Evolutionary conservation across 2,113 vertebrate genomes (phyloP), one percentile per base, ranked within the genome.

Genomic region (Meleagris gallopavo): DNA sequence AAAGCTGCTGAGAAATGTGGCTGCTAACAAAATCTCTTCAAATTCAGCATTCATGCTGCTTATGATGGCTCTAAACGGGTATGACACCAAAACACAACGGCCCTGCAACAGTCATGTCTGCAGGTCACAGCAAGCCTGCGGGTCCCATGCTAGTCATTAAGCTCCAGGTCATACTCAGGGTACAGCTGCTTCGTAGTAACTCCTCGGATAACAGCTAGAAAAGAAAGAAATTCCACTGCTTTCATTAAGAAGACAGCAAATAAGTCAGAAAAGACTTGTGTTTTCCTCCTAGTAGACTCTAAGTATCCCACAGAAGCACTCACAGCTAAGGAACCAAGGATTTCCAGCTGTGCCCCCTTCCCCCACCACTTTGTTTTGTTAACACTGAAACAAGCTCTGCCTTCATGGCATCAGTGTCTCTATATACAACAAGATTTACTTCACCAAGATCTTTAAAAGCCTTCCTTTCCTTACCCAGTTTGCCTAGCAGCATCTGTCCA

Each of bases 101-200:
- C 29, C 34, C 61, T 64, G 40, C 27, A 73, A 82, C 7, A 71
- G 78, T 20, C 27, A 89, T 27, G 60, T 72, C 5, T 38, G 66
- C 78, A 92, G 91, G 62, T 61, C 0, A 1, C 10, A 10, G 30
- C 27, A 48, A 48, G 9, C 22, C 32, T 69, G 38, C 54, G 30
- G 29, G 54, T 38, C 57, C 82, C 45, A 6, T 6, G 10, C 41
- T 97, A 99, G 97, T 99, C 99, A 4, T 98, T 98, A 76, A 99
- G 80, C 48, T 99, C 98, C 96, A 99, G 97, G 67, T 97, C 98
- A 60, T 99, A 99, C 69, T 98, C 98, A 78, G 97, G 95, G 95
- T 99, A 99, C 77, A 99, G 96, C 60, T 99, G 98, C 93, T 98
- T 98, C 72, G 98, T 99, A 95, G 99, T 99, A 93, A 99, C 98